Evolutionary conservation across 2,888 invertebrate genomes (phyloP), one percentile per base, ranked within the genome.

Genomic region (Orthosia incerta): DNA sequence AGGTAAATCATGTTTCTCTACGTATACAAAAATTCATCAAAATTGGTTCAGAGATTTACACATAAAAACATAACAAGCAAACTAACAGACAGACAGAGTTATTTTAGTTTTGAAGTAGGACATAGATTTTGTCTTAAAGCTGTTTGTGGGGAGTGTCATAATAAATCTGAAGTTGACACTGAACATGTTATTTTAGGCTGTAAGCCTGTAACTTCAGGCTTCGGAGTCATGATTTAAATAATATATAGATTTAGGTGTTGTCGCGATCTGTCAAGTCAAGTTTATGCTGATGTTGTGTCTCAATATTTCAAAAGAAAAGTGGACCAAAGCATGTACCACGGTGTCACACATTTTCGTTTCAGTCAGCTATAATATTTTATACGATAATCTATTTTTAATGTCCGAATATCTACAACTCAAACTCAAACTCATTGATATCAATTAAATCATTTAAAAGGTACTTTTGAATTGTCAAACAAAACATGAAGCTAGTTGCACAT

Each of bases 151-250:
- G 20, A 82, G 60, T 82, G 74, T 75, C 83, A 57, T 61, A 18
- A 83, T 81, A 83, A 70, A 83, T 83, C 67, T 20, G 56, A 56
- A 13, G 46, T 74, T 63, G 83, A 79, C 63, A 65, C 45, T 70
- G 23, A 61, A 77, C 76, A 69, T 70, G 66, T 76, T 57, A 61
- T 56, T 70, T 71, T 63, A 50, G 59, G 53, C 48, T 26, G 26
- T 80, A 74, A 50, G 59, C 48, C 48, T 26, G 26, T 80, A 74
- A 77, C 51, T 64, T 59, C 53, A 39, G 74, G 74, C 73, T 86
- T 74, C 46, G 66, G 50, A 9, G 39, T 15, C 11, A 20, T 39
- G 48, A 59, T 79, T 74, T 23, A 51, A 51, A 79, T 74, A 70
- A 68, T 69, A 60, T 76, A 72, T 57, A 66, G 74, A 76, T 76